phyloP scores from a whole-genome alignment of 1,140 invertebrate genomes.

The Drosophila littoralis region DNA sequence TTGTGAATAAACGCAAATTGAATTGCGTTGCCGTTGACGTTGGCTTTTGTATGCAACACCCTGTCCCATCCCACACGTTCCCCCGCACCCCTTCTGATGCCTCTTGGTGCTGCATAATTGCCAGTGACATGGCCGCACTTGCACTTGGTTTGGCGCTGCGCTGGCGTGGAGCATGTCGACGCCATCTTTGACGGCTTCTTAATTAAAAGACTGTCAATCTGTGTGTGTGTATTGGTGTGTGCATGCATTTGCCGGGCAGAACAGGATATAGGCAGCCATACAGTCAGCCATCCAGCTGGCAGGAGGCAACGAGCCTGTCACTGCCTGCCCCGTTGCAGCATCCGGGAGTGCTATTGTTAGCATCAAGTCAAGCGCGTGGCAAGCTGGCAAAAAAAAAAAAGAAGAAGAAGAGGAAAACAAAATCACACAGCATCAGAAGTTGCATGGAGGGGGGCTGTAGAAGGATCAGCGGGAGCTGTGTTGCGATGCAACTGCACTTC shows the following conservation, averaged over 20 bases:
- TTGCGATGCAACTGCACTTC: conserved; percentile 48
- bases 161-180: conserved; percentile 51
- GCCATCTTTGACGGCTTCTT: conserved; percentile 81
- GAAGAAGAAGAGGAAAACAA: conserved; percentile 13
- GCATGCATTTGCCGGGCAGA: conserved; percentile 40
- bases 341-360: conserved; percentile 74
- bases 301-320: conserved; percentile 37
- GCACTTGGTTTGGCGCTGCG: conserved; percentile 25
- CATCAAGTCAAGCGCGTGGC: conserved; percentile 73
- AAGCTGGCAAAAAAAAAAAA: conserved; percentile 30
- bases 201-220: conserved; percentile 83
- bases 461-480: conserved; percentile 27
- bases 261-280: conserved; percentile 22
- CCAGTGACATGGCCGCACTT: conserved; percentile 71
- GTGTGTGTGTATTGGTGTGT: conserved; percentile 37
- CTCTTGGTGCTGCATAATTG: conserved; percentile 65
- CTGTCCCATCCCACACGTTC: background rate
- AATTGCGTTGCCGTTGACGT: conserved; percentile 54
- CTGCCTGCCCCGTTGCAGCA: conserved; percentile 17
- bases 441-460: background rate
- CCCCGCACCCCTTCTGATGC: background rate
- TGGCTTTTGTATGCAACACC: conserved; percentile 13
- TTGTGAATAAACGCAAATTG: conserved; percentile 80
- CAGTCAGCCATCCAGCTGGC: conserved; percentile 5
- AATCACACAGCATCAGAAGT: conserved; percentile 25